Conservation (phyloP, 2,888 invertebrate genomes). For the Marasmarcha lunaedactyla region DNA sequence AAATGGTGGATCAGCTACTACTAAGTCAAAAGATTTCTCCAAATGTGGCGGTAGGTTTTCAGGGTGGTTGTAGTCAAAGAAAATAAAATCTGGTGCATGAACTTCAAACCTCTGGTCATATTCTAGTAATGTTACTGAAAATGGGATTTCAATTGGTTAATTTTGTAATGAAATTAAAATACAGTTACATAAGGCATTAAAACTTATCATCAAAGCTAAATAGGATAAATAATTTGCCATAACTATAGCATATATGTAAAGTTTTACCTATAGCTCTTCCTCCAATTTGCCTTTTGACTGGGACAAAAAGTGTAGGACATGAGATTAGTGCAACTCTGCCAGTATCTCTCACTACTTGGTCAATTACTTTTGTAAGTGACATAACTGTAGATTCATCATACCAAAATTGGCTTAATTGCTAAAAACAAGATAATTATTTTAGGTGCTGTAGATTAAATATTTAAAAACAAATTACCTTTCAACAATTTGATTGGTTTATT, state of each 20-base stretch:
- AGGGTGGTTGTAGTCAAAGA: constrained; percentile 90
- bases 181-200: no score
- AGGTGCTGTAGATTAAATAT: background rate
- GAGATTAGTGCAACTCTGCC: constrained; percentile 86
- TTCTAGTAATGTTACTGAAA: constrained; percentile 82
- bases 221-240: no score
- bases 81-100: constrained; percentile 82
- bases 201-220: no score
- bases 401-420: constrained; percentile 99
- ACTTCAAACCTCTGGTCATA: constrained; percentile 86
- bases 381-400: constrained; percentile 86
- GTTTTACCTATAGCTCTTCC: constrained; percentile 61
- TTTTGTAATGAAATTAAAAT: no score
- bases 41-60: constrained; percentile 74
- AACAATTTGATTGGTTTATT: no score
- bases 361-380: constrained; percentile 75
- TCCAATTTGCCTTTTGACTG: constrained; percentile 65
- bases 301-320: constrained; percentile 87
- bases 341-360: constrained; percentile 57
- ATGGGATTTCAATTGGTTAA: constrained; percentile 7
- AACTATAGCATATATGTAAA: no score
- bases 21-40: constrained; percentile 77
- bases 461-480: no score
- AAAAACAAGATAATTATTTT: constrained; percentile 22
- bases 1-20: constrained; percentile 96